These are phyloP conservation scores for Acanthacorydalis orientalis DNA, from an alignment of 2,888 invertebrate genomes.

Conservation along the genomic window DNA sequence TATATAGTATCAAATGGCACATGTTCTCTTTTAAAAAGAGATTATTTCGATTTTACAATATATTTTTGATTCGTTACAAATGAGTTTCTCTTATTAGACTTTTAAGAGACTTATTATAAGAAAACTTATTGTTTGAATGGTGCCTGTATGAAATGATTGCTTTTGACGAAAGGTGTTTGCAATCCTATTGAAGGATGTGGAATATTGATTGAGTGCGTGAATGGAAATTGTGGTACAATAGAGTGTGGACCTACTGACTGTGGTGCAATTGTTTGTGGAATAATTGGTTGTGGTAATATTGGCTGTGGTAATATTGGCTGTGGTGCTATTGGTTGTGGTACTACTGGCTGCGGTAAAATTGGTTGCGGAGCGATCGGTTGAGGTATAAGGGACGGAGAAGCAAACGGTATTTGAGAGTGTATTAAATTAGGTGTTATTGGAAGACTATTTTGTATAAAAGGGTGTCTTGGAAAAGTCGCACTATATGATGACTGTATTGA, in stretches of 20 bases:
- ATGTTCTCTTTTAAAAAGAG: too few relatives aligned
- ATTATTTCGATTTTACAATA: too few relatives aligned
- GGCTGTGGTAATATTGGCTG: neutral
- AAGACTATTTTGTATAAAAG: conserved; percentile 2
- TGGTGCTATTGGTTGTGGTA: neutral
- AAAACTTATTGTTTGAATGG: too few relatives aligned
- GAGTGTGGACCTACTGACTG: neutral
- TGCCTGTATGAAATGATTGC: too few relatives aligned
- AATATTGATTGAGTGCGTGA: neutral
- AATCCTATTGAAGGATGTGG: neutral
- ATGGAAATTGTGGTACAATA: neutral
- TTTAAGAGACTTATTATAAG: too few relatives aligned
- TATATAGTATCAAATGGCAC: too few relatives aligned
- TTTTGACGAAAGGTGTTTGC: neutral
- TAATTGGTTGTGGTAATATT: neutral
- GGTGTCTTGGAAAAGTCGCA: conserved; percentile 8
- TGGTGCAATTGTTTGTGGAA: neutral
- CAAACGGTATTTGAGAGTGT: too few relatives aligned
- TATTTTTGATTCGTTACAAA: too few relatives aligned
- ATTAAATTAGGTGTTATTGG: neutral
- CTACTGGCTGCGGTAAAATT: too few relatives aligned
- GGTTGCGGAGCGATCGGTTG: too few relatives aligned
- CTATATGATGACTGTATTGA: conserved; percentile 7
- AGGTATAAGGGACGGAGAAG: too few relatives aligned
- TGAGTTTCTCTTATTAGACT: too few relatives aligned